phyloP scores from a whole-genome alignment of 2,797 vertebrate genomes.

The Gymnothorax javanicus region DNA sequence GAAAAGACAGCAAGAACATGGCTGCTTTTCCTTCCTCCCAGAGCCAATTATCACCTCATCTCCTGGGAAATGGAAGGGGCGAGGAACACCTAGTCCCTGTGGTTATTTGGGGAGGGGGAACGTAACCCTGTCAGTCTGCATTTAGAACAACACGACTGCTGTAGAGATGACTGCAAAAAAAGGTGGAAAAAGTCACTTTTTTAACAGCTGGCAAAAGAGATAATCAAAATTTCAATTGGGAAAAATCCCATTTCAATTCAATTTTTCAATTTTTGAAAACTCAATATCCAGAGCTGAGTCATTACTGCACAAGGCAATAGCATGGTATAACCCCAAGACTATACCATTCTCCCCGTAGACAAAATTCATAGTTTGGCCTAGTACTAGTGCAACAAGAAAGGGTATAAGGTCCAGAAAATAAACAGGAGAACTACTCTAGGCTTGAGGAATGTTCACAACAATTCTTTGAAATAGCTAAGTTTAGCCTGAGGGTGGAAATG shows the following conservation, averaged over 20 bases:
- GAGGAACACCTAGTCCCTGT: background rate
- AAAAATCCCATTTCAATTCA: background rate
- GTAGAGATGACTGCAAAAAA: background rate
- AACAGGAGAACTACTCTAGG: too few relatives aligned
- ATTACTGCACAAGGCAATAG: too few relatives aligned
- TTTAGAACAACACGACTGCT: background rate
- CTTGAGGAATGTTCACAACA: too few relatives aligned
- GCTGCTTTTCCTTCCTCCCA: background rate
- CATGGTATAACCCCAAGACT: too few relatives aligned
- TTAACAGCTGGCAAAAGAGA: background rate
- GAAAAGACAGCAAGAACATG: background rate
- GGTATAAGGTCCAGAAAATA: too few relatives aligned
- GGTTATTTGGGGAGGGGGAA: background rate
- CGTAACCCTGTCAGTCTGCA: background rate
- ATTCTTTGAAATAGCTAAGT: too few relatives aligned
- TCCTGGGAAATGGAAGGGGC: background rate
- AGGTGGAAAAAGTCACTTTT: background rate
- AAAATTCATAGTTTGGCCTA: too few relatives aligned
- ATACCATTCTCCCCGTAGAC: too few relatives aligned
- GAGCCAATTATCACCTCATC: slow-evolving; percentile 11
- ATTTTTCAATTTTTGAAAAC: background rate
- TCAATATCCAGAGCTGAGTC: background rate
- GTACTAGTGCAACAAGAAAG: too few relatives aligned
- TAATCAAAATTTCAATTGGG: background rate
- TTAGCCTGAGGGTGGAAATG: too few relatives aligned